Conservation (phyloP, 2,113 vertebrate species). For the Petaurus breviceps region DNA sequence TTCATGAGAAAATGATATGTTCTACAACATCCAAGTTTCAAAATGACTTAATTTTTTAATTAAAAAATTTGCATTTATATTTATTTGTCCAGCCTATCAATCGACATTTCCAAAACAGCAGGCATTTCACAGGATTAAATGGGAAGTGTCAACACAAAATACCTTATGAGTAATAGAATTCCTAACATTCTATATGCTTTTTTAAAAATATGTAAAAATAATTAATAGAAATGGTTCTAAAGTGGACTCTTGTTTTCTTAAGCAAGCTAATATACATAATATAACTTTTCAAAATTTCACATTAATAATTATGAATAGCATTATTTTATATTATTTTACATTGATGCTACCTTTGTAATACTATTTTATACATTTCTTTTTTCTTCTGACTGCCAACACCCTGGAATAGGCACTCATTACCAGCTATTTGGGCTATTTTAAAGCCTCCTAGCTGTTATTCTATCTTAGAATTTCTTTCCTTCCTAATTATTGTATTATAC, state of each 20-base stretch:
- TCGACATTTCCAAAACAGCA: conserved; percentile 81
- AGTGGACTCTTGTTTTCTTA: neutral
- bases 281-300: neutral
- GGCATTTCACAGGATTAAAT: conserved; percentile 79
- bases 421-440: neutral
- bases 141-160: conserved; percentile 83
- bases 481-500: neutral
- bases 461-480: neutral
- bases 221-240: neutral
- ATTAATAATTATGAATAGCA: neutral
- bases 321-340: neutral
- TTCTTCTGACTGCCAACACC: neutral
- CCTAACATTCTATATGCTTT: conserved; percentile 67
- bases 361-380: neutral
- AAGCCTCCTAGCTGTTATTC: neutral
- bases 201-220: neutral
- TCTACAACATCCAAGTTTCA: neutral
- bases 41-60: conserved; percentile 62
- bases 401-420: neutral
- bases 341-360: neutral
- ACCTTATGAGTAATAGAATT: conserved; percentile 70
- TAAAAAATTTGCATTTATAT: conserved; percentile 81
- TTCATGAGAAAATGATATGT: neutral
- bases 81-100: conserved; percentile 75
- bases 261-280: neutral